Base-by-base conservation (phyloP, 2,797 vertebrate genomes). In the Rhinichthys osculus region DNA sequence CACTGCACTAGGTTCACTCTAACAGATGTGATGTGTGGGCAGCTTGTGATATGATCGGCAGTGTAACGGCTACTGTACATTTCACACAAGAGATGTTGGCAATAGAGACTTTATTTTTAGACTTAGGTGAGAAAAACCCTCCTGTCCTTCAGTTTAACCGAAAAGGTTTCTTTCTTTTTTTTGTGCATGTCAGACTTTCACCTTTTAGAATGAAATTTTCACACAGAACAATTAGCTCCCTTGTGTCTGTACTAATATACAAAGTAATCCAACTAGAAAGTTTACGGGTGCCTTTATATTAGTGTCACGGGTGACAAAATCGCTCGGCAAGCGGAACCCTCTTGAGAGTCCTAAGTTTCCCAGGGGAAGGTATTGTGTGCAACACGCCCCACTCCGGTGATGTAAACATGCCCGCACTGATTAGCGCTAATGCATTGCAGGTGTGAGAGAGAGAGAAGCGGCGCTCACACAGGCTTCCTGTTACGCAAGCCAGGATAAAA, bases 21-120 rank as follows among this genome's bases (percentile, higher is more conserved):
- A 62, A 54, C 83, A 78, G 83, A 85, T 71, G 72, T 83, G 72
- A 40, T 50, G 72, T 40, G 72, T 77, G 82, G 82, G 82, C 44
- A 66, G 62, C 5, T 27, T 16, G 59, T 3, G 59, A 44, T 76
- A 44, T 77, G 59, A 84, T 52, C 42, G n/a, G 21, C 30, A 66
- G 54, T 62, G 17, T 52, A 74, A 69, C 70, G 42, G 78, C 62
- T 83, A 23, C 67, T 44, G 73, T 77, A 77, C 44, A 54, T 54
- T 77, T 84, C 33, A 67, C 82, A 84, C 8, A 77, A n/a, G 16
- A 54, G 23, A 54, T 52, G 8, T 19, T 33, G 72, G 57, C 47
- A 62, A 83, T 62, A 57, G 16, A 81, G 40, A 33, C 13, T 19
- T 52, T 70, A 67, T 81, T 81, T 81, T 81, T 69, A 81, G 62